Conservation (phyloP, 1,140 invertebrate genomes). For the Triops longicaudatus region DNA sequence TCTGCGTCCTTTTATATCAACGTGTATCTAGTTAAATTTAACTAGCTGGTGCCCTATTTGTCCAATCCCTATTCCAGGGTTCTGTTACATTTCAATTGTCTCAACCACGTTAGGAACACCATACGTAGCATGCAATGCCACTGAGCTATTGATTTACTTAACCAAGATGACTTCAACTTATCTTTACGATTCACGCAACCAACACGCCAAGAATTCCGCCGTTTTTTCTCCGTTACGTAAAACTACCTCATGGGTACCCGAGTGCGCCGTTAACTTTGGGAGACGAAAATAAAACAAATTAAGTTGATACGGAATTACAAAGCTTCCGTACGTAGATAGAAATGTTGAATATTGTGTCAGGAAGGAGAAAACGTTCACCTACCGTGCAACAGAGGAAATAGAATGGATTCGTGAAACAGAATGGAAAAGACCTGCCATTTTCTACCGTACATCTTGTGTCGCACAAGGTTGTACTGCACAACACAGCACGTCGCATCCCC, state of each 20-base stretch:
- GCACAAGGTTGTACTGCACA: not conserved
- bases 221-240: too few species aligned
- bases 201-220: not conserved
- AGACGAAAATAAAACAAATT: too few species aligned
- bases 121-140: not conserved
- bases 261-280: too few species aligned
- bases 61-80: not conserved
- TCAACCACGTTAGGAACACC: not conserved
- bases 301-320: too few species aligned
- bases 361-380: too few species aligned
- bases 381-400: too few species aligned
- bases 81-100: not conserved
- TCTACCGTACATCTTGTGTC: not conserved
- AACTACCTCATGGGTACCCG: too few species aligned
- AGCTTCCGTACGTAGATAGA: too few species aligned
- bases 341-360: too few species aligned
- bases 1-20: not conserved
- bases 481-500: not conserved
- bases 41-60: not conserved
- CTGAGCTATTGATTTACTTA: conserved; percentile 4
- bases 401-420: too few species aligned
- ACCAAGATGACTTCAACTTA: not conserved
- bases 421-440: not conserved
- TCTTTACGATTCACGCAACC: not conserved
- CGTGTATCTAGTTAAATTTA: not conserved